A percentile compares a stretch with the other conserved stretches of the same genome.
Evolutionary conservation across 2,888 invertebrate species (phyloP).

Genomic region (Therioaphis trifolii): DNA sequence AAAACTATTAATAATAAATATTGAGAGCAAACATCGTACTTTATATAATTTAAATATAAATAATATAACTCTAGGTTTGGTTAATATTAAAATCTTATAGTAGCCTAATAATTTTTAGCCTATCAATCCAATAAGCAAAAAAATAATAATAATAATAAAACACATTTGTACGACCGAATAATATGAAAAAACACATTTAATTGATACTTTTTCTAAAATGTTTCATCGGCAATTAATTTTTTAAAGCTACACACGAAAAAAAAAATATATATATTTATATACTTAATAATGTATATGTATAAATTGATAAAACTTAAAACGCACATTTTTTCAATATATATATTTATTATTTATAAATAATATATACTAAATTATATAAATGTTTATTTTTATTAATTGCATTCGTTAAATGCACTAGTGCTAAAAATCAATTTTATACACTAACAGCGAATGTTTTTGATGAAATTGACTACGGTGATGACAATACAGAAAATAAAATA

Average conservation of each 20-base stretch:
- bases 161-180: too few species aligned
- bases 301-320: too few species aligned
- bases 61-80: slow-evolving; percentile 5
- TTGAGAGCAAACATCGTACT: slow-evolving; percentile 24
- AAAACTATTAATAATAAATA: slow-evolving; percentile 40
- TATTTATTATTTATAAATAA: not conserved
- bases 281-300: too few species aligned
- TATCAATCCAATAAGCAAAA: slow-evolving; percentile 31
- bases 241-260: too few species aligned
- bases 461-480: slow-evolving; percentile 46
- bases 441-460: slow-evolving; percentile 39
- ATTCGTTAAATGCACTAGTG: slow-evolving; percentile 48
- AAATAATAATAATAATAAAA: slow-evolving; percentile 29
- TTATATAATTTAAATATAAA: slow-evolving; percentile 19
- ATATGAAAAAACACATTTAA: too few species aligned
- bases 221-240: too few species aligned
- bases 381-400: too few species aligned
- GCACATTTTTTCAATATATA: too few species aligned
- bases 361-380: slow-evolving; percentile 25
- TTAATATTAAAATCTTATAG: too few species aligned
- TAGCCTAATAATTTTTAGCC: not conserved
- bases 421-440: slow-evolving; percentile 29
- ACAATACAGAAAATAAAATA: slow-evolving; percentile 46
- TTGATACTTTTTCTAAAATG: too few species aligned
- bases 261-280: too few species aligned